Base-by-base conservation (phyloP, 2,113 vertebrate species). In the Pangasianodon gigas region DNA sequence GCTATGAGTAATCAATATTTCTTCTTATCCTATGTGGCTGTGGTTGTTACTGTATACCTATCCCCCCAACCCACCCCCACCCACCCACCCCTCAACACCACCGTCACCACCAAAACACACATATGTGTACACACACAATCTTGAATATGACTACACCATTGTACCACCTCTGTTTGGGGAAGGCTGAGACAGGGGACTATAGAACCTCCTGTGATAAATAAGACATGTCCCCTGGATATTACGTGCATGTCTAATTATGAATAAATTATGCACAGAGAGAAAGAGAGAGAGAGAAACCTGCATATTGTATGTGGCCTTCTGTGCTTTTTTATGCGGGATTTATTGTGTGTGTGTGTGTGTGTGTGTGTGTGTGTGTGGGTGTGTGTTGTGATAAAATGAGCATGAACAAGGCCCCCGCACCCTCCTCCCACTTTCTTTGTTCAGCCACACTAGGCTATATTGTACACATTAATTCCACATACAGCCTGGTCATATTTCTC, bases 181-280 rank as follows among this genome's bases (percentile, higher is more conserved):
- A 60, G 88, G 54, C 60, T 54, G 83, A 85, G 77, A 88, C 7
- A 9, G 14, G 89, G 85, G 90, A 91, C 67, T 82, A 86, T 86
- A 86, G 85, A 84, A 87, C 87, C 90, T 89, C 87, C 89, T 82
- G 87, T 89, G 88, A 93, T 93, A 94, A 92, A 94, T 93, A 92
- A 91, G 90, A 91, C 89, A 86, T 90, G 91, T 91, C 92, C 91
- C 91, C 71, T 84, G 89, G 89, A 92, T 90, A 93, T 92, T 93
- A 90, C 84, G 87, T 90, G 91, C 89, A 91, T 93, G 83, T 84
- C 84, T 91, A 92, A 93, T 92, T 92, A 85, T 92, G 86, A 90
- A 92, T 92, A 91, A 92, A 92, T 93, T 90, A 82, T 86, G 91
- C 86, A 91, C 65, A 85, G 46, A 79, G 67, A 82, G 79, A 89